A percentile compares a stretch with the other conserved stretches of the same genome.
phyloP scores from a whole-genome alignment of 1,140 invertebrate species.

The Hypothenemus hampei region DNA sequence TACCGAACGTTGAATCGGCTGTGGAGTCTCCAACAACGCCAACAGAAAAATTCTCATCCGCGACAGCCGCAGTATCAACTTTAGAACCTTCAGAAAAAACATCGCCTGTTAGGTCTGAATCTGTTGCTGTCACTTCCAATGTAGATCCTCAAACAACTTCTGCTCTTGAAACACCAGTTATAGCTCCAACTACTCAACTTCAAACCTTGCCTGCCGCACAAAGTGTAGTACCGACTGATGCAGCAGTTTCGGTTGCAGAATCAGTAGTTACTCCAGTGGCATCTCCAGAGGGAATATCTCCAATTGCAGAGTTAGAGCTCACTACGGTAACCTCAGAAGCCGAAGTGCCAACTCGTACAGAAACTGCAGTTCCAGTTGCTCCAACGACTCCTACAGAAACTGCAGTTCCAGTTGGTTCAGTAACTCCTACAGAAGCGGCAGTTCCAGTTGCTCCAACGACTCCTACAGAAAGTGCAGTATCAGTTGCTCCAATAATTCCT shows the following conservation, averaged over 20 bases:
- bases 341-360: not conserved
- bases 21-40: no score
- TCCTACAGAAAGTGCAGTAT: not conserved
- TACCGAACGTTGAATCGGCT: no score
- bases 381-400: not conserved
- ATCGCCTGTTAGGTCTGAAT: not conserved
- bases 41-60: not conserved
- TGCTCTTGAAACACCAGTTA: not conserved
- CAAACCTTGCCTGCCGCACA: not conserved
- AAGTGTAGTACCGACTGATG: not conserved
- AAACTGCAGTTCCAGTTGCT: not conserved
- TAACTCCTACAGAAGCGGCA: not conserved
- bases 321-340: not conserved
- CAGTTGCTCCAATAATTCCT: not conserved
- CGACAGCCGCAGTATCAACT: not conserved
- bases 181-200: not conserved
- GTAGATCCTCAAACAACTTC: not conserved
- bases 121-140: no score
- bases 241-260: not conserved
- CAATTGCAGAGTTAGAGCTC: not conserved
- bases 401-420: not conserved
- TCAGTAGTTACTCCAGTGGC: not conserved
- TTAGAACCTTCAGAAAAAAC: not conserved
- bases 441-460: not conserved
- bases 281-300: not conserved